phyloP scores from a whole-genome alignment of 2,113 vertebrate genomes.

The Bufo bufo region DNA sequence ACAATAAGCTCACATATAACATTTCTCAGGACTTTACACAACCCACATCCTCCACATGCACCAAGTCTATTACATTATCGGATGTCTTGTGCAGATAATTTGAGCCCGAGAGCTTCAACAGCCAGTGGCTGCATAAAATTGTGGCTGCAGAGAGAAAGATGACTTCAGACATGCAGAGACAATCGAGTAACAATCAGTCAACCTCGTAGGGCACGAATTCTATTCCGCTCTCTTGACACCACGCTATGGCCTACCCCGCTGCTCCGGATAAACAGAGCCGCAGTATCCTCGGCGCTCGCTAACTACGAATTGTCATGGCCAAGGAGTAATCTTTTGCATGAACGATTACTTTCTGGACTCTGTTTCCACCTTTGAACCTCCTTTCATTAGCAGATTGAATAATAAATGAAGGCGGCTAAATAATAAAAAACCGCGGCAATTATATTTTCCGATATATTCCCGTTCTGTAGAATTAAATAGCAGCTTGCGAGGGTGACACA shows the following conservation, averaged over 20 bases:
- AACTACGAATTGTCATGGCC: not conserved
- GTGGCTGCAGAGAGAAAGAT: not conserved
- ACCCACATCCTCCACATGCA: not conserved
- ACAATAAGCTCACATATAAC: not conserved
- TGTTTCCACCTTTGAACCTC: conserved; percentile 30
- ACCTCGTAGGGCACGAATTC: not conserved
- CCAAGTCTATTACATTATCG: not conserved
- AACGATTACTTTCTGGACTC: conserved; percentile 30
- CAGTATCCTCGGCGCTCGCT: not conserved
- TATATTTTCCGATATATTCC: not conserved
- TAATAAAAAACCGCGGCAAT: conserved; percentile 37
- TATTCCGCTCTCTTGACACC: not conserved
- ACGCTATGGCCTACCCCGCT: not conserved
- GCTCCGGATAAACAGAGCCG: not conserved
- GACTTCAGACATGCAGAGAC: conserved; percentile 4
- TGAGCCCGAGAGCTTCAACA: too few species aligned
- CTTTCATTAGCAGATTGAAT: conserved; percentile 52
- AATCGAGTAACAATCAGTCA: not conserved
- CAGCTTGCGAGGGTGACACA: conserved; percentile 67
- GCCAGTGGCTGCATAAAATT: not conserved
- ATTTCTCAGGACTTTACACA: not conserved
- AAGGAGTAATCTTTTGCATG: not conserved
- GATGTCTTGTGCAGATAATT: not conserved
- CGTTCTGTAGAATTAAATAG: conserved; percentile 57
- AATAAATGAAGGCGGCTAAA: conserved; percentile 47